Evolutionary conservation across 2,113 vertebrate genomes (phyloP).

Genomic region (Eira barbara): DNA sequence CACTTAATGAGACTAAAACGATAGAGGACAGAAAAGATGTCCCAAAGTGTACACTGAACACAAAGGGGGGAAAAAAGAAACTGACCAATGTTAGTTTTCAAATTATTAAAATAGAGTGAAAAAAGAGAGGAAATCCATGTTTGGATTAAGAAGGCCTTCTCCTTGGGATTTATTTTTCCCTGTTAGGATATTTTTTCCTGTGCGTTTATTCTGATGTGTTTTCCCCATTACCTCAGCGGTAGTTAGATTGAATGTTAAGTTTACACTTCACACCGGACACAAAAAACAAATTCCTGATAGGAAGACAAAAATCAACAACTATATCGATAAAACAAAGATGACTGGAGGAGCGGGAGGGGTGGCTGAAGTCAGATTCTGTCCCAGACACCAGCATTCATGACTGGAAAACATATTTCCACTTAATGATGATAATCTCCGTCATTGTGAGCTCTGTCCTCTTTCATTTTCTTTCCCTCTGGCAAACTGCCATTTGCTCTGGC

Average conservation of each 20-base stretch:
- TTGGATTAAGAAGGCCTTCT: constrained; percentile 13
- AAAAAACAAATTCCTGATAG: background rate
- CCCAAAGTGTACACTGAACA: background rate
- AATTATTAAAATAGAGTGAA: constrained; percentile 15
- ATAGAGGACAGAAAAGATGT: background rate
- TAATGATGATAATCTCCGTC: constrained; percentile 43
- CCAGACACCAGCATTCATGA: background rate
- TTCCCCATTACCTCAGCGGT: background rate
- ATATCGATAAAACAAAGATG: background rate
- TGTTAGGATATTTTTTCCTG: background rate
- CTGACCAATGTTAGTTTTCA: background rate
- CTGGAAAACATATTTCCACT: constrained; percentile 45
- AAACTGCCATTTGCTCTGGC: background rate
- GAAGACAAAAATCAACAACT: background rate
- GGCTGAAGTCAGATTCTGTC: background rate
- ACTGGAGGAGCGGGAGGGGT: background rate
- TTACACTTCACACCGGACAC: background rate
- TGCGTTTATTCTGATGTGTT: background rate
- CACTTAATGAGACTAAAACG: constrained; percentile 27
- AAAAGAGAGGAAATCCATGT: background rate
- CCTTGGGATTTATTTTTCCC: background rate
- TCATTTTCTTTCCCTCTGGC: constrained; percentile 56
- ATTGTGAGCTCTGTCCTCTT: constrained; percentile 34
- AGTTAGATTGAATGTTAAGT: background rate
- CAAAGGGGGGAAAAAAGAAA: background rate